Evolutionary conservation across 2,113 vertebrate species (phyloP).

Genomic region (Melanerpes formicivorus): DNA sequence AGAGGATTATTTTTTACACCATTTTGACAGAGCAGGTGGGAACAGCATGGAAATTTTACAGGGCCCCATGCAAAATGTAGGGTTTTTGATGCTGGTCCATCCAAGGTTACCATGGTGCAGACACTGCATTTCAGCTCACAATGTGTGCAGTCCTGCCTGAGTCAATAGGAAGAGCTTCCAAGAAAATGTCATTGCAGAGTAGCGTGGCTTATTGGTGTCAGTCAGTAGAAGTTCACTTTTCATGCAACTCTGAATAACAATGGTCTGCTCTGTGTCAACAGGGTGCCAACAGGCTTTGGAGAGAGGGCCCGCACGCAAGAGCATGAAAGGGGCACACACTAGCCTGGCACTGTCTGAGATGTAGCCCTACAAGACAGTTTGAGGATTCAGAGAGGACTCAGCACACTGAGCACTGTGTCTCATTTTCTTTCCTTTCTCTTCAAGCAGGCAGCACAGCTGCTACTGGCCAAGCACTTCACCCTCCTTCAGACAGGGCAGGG

Average conservation of each 20-base stretch:
- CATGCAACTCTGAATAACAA: constrained; percentile 68
- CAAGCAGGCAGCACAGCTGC: background rate
- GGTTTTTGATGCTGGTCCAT: background rate
- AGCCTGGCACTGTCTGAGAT: constrained; percentile 12
- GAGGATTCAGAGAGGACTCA: constrained; percentile 26
- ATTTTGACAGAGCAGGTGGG: background rate
- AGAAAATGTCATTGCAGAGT: constrained; percentile 75
- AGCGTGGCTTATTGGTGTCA: constrained; percentile 66
- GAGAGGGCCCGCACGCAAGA: background rate
- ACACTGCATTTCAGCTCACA: constrained; percentile 56
- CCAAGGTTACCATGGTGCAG: constrained; percentile 3
- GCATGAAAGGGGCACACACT: background rate
- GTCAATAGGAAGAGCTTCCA: constrained; percentile 65
- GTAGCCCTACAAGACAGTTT: constrained; percentile 18
- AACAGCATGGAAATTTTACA: background rate
- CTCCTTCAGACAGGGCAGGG: background rate
- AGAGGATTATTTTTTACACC: background rate
- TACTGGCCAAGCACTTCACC: background rate
- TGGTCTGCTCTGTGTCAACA: constrained; percentile 30
- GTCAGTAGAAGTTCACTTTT: constrained; percentile 68
- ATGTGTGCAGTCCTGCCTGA: constrained; percentile 8
- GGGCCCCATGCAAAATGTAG: background rate
- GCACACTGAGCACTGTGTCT: background rate
- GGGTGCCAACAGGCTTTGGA: constrained; percentile 45
- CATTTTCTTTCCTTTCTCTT: background rate